Conservation (phyloP, 2,113 vertebrate genomes). For the Cinclus cinclus region DNA sequence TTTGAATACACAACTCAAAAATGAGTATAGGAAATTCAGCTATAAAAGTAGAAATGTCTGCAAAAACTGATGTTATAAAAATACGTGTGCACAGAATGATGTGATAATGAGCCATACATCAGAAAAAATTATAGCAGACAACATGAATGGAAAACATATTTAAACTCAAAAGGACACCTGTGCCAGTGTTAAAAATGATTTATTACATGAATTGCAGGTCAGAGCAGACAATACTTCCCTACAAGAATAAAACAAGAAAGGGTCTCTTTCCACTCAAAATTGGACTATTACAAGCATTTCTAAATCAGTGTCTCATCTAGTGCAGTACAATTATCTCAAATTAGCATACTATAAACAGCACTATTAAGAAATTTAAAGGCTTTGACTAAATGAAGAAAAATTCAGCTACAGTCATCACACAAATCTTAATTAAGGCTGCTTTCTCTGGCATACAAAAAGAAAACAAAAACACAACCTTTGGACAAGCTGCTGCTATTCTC, state of each 20-base stretch:
- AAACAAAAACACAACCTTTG: slow-evolving; percentile 2
- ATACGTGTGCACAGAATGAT: slow-evolving; percentile 38
- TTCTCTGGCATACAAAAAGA: slow-evolving; percentile 10
- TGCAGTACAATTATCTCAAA: slow-evolving; percentile 38
- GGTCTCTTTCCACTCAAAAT: not conserved
- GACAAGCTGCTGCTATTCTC: not conserved
- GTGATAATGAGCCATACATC: slow-evolving; percentile 52
- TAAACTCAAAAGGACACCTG: slow-evolving; percentile 49
- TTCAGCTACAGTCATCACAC: slow-evolving; percentile 26
- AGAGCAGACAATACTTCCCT: not conserved
- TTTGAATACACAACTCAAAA: slow-evolving; percentile 19
- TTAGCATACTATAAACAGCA: slow-evolving; percentile 48
- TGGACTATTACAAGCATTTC: slow-evolving; percentile 4
- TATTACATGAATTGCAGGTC: slow-evolving; percentile 43
- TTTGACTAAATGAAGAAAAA: slow-evolving; percentile 42
- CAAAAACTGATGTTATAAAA: slow-evolving; percentile 27
- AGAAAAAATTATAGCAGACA: slow-evolving; percentile 50
- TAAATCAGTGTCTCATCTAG: slow-evolving; percentile 17
- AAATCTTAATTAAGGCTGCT: slow-evolving; percentile 53
- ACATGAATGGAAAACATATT: slow-evolving; percentile 43
- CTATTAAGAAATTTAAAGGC: slow-evolving; percentile 44
- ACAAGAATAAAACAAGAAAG: slow-evolving; percentile 15
- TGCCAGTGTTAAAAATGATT: slow-evolving; percentile 29
- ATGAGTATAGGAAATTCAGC: not conserved
- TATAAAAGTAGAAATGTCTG: slow-evolving; percentile 21